A percentile compares a stretch with the other conserved stretches of the same genome.
These are phyloP conservation scores for Ia io DNA, from an alignment of 2,113 vertebrate genomes.

Conservation along the genomic window DNA sequence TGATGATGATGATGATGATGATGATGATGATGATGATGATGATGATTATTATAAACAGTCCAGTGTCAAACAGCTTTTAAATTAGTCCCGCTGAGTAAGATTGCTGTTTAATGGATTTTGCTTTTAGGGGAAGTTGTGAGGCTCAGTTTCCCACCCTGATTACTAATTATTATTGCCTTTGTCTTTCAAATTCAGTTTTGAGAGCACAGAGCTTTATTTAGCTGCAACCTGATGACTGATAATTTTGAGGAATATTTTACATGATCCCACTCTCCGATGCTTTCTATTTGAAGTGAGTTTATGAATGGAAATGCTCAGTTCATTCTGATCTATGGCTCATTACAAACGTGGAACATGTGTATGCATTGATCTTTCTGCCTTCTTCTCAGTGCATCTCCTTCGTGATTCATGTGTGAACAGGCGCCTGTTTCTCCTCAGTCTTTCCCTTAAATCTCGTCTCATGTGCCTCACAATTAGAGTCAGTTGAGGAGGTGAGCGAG, in stretches of 20 bases:
- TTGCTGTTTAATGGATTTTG: conserved; percentile 68
- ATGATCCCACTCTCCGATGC: background rate
- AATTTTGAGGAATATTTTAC: background rate
- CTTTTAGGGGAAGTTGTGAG: conserved; percentile 46
- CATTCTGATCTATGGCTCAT: background rate
- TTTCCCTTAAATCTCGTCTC: background rate
- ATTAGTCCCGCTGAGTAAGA: conserved; percentile 57
- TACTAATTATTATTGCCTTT: conserved; percentile 75
- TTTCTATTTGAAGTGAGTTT: background rate
- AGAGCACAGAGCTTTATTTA: conserved; percentile 60
- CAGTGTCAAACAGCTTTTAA: conserved; percentile 59
- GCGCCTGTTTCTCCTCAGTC: background rate
- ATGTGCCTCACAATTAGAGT: background rate
- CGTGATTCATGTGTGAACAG: background rate
- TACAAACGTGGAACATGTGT: background rate
- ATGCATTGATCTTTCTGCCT: background rate
- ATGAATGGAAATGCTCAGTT: background rate
- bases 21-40: background rate
- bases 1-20: background rate
- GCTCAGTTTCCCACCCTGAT: conserved; percentile 64
- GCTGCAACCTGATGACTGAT: background rate
- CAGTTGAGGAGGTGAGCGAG: conserved; percentile 3
- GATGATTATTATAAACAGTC: background rate
- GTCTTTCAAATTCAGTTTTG: conserved; percentile 67
- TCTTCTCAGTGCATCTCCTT: background rate